These are phyloP conservation scores for Operophtera brumata DNA, from an alignment of 2,888 invertebrate species.

Conservation along the genomic window DNA sequence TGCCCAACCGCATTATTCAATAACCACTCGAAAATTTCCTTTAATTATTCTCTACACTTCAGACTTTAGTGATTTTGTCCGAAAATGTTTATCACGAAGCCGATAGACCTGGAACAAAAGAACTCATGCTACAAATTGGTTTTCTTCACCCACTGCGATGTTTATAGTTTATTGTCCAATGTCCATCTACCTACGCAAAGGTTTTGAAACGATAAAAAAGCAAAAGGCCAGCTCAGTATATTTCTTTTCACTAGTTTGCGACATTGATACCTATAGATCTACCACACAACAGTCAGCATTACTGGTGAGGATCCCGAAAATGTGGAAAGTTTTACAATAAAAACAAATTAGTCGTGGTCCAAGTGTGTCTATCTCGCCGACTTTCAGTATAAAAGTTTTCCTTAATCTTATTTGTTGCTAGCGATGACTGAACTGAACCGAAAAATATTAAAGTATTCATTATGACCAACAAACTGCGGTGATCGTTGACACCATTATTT, in stretches of 20 bases:
- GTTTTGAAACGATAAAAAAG: background rate
- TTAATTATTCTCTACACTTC: slow-evolving; percentile 42
- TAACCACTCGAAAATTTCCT: slow-evolving; percentile 34
- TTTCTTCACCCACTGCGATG: background rate
- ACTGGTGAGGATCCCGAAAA: slow-evolving; percentile 56
- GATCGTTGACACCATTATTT: slow-evolving; percentile 25
- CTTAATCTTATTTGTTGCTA: slow-evolving; percentile 60
- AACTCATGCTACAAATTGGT: background rate
- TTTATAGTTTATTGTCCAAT: background rate
- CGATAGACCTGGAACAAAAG: slow-evolving; percentile 26
- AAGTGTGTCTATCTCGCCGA: slow-evolving; percentile 57
- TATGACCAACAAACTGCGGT: slow-evolving; percentile 42
- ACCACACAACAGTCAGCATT: slow-evolving; percentile 42
- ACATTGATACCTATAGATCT: slow-evolving; percentile 33
- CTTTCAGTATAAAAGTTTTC: slow-evolving; percentile 58
- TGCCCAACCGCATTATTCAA: slow-evolving; percentile 73
- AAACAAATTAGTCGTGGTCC: slow-evolving; percentile 70
- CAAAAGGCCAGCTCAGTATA: background rate
- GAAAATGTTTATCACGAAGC: background rate
- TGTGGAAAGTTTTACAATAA: slow-evolving; percentile 72
- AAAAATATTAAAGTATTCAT: slow-evolving; percentile 42
- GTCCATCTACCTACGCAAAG: background rate
- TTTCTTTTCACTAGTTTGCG: slow-evolving; percentile 12
- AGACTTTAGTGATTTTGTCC: slow-evolving; percentile 22
- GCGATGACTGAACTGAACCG: slow-evolving; percentile 42